Percentiles rank a stretch among this genome's conserved stretches.
phyloP scores from a whole-genome alignment of 2,888 invertebrate genomes.

The Blera fallax region DNA sequence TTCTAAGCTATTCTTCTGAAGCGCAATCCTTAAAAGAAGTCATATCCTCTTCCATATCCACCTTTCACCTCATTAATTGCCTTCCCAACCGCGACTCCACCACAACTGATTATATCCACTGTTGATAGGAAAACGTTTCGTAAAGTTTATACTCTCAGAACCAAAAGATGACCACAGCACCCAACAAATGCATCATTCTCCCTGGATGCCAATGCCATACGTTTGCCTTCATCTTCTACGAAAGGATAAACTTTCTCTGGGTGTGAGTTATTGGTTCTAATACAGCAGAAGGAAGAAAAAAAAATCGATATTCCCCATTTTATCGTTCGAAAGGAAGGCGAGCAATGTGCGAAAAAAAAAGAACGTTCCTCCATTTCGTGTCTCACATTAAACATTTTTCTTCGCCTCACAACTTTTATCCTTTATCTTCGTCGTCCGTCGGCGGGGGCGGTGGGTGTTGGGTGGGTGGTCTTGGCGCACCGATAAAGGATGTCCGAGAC shows the following conservation, averaged over 20 bases:
- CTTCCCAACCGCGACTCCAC: conserved; percentile 12
- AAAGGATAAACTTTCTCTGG: conserved; percentile 18
- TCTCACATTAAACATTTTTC: conserved; percentile 71
- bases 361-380: conserved; percentile 33
- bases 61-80: conserved; percentile 36
- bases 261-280: conserved; percentile 53
- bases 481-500: conserved; percentile 63
- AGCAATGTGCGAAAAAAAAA: conserved; percentile 59
- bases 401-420: conserved; percentile 66
- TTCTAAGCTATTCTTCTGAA: background rate
- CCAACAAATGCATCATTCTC: conserved; percentile 50
- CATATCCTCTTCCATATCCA: background rate
- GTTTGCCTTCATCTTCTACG: conserved; percentile 36
- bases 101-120: conserved; percentile 39
- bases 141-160: conserved; percentile 46
- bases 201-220: conserved; percentile 16
- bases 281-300: conserved; percentile 25
- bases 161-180: conserved; percentile 60
- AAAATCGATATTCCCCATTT: conserved; percentile 63
- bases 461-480: conserved; percentile 42
- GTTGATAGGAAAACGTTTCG: conserved; percentile 48
- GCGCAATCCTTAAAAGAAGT: background rate
- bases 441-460: conserved; percentile 2
- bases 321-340: conserved; percentile 22
- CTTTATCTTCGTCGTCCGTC: conserved; percentile 50